Conservation (phyloP, 2,113 vertebrate genomes). For the Pituophis catenifer region DNA sequence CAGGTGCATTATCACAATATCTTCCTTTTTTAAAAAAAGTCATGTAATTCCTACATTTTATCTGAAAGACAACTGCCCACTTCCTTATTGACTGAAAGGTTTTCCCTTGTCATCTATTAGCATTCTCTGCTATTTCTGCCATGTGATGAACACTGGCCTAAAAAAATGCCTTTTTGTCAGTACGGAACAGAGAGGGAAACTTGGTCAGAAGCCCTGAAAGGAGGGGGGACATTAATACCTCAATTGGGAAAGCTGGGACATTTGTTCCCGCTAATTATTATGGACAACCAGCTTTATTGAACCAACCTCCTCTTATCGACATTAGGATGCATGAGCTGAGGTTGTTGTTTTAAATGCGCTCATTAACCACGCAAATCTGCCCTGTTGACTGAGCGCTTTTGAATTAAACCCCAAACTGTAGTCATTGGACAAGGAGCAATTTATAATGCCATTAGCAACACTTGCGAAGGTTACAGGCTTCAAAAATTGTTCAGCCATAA, state of each 20-base stretch:
- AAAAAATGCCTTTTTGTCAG: neutral
- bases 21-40: neutral
- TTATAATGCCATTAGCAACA: conserved; percentile 99
- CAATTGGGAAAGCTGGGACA: conserved; percentile 77
- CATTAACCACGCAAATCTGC: conserved; percentile 99
- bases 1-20: neutral
- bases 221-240: conserved; percentile 59
- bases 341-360: conserved; percentile 99
- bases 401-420: conserved; percentile 98
- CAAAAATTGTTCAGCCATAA: conserved; percentile 99
- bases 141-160: neutral
- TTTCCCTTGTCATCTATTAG: neutral
- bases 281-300: conserved; percentile 99
- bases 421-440: conserved; percentile 99
- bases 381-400: conserved; percentile 99
- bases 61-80: neutral
- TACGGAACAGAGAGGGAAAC: conserved; percentile 23
- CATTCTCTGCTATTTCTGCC: neutral
- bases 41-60: neutral
- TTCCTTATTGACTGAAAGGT: neutral
- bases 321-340: conserved; percentile 98
- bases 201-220: conserved; percentile 54
- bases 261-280: conserved; percentile 98
- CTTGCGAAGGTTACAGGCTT: conserved; percentile 99
- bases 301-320: conserved; percentile 92